Evolutionary conservation across 2,113 vertebrate genomes (phyloP), one percentile per base, ranked within the genome.

Genomic region (Grantiella picta): DNA sequence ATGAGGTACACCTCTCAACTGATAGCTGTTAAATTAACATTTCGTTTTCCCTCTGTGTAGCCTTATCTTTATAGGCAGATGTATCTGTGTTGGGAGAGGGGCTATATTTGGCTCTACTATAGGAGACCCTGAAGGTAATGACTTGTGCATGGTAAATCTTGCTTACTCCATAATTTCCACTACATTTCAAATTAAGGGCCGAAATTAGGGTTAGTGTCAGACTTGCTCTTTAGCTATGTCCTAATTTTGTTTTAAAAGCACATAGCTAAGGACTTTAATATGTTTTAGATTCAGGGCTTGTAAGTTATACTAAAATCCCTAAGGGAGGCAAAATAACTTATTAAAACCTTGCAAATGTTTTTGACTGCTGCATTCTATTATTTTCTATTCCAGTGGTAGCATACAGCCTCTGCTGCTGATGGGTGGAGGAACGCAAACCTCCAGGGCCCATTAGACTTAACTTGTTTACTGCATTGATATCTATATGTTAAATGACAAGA

Each of bases 401-500:
- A 86, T 95, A 78, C 82, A 95, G 96, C 90, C 95, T 97, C 77
- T 94, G 90, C 88, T 93, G 94, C 96, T 98, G 96, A 93, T 89
- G 85, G 96, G 94, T 77, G 87, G 94, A 96, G 89, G 44, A 92
- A 86, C 12, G 61, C 94, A 98, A 98, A 96, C 97, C 98, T 98
- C 98, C 87, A 96, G 98, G 98, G 98, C 96, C 98, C 97, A 98
- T 98, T 98, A 98, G 97, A 97, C 97, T 98, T 98, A 98, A 98
- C 98, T 98, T 98, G 98, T 98, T 98, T 98, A 98, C 98, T 96
- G 97, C 98, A 96, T 98, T 98, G 97, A 98, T 98, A 98, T 98
- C 98, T 98, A 98, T 98, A 98, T 98, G 98, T 98, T 98, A 98
- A 98, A 98, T 97, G 96, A 98, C 97, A 98, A 97, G 98, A 98